Evolutionary conservation across 2,888 invertebrate genomes (phyloP).

Genomic region (Drosophila cognata): DNA sequence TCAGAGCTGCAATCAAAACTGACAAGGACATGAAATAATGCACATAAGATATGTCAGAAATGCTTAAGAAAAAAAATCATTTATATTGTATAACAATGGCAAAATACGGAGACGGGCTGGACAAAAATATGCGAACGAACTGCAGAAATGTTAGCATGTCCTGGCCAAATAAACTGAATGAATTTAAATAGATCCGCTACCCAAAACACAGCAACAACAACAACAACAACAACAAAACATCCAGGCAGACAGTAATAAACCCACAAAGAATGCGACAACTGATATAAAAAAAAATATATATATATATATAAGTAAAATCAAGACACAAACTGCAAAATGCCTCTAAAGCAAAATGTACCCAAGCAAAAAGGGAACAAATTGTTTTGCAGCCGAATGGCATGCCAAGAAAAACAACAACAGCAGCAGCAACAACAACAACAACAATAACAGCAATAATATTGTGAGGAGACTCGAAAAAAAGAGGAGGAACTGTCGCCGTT

Average conservation of each 20-base stretch:
- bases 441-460: constrained; percentile 11
- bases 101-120: constrained; percentile 2
- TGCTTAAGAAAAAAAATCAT: constrained; percentile 19
- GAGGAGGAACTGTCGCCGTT: constrained; percentile 57
- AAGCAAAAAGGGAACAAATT: constrained; percentile 57
- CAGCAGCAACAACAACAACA: constrained; percentile 28
- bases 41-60: constrained; percentile 74
- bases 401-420: constrained; percentile 46
- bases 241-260: constrained; percentile 62
- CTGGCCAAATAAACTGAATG: constrained; percentile 72
- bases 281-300: constrained; percentile 11
- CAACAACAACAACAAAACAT: background rate
- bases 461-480: constrained; percentile 29
- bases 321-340: constrained; percentile 65
- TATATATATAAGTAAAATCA: constrained; percentile 53
- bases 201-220: constrained; percentile 15
- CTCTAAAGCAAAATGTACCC: constrained; percentile 56
- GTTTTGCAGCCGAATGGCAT: constrained; percentile 58
- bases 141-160: constrained; percentile 67
- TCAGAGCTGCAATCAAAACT: constrained; percentile 45
- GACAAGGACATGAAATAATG: constrained; percentile 62
- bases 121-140: constrained; percentile 25
- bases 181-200: constrained; percentile 59
- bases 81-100: background rate
- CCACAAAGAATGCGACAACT: constrained; percentile 70